Conservation (phyloP, 2,888 invertebrate genomes). For the Cremastinae sp. region DNA sequence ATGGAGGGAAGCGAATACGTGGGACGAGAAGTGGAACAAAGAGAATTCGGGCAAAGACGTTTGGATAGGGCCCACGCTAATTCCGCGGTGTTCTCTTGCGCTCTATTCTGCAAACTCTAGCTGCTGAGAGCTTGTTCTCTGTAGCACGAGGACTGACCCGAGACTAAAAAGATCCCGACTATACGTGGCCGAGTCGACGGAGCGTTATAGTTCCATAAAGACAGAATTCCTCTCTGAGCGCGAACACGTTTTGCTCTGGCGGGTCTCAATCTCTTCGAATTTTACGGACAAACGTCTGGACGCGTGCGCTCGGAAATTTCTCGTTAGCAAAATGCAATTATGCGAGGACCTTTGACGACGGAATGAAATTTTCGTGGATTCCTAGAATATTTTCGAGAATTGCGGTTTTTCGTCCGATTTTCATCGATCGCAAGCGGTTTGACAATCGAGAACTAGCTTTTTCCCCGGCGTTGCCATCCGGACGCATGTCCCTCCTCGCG, state of each 20-base stretch:
- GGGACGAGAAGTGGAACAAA: conserved; percentile 50
- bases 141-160: conserved; percentile 5
- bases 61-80: conserved; percentile 55
- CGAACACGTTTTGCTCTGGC: neutral
- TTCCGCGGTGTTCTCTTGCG: conserved; percentile 37
- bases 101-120: neutral
- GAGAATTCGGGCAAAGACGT: conserved; percentile 58
- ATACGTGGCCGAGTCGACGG: conserved; percentile 2
- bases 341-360: conserved; percentile 33
- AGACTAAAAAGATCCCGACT: conserved; percentile 4
- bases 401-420: neutral
- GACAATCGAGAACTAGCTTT: neutral
- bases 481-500: too few species aligned
- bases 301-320: conserved; percentile 7
- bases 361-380: conserved; percentile 36
- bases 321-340: conserved; percentile 49
- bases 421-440: neutral
- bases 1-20: conserved; percentile 38
- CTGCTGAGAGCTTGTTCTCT: neutral
- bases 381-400: conserved; percentile 4
- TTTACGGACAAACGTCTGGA: neutral
- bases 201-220: neutral
- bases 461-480: neutral
- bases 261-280: neutral
- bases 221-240: neutral